Conservation (phyloP, 2,113 vertebrate species). For the human region DNA sequence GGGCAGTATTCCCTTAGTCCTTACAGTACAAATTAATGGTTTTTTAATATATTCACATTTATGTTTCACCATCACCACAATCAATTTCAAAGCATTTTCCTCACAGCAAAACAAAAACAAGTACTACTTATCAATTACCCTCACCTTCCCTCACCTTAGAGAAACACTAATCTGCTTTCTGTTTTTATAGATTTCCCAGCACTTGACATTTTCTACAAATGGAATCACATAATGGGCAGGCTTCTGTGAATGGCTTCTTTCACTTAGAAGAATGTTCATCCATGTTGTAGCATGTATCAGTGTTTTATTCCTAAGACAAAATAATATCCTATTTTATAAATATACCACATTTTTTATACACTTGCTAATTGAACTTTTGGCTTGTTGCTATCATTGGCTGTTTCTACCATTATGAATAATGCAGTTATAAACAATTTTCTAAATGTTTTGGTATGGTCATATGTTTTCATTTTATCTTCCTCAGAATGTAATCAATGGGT, state of each 20-base stretch:
- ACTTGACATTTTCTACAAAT: not conserved
- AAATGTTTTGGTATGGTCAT: too few species aligned
- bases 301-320: too few species aligned
- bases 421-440: not conserved
- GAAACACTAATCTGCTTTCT: not conserved
- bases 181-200: not conserved
- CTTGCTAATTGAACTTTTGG: not conserved
- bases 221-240: too few species aligned
- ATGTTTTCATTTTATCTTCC: too few species aligned
- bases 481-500: too few species aligned
- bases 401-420: not conserved
- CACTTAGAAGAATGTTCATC: too few species aligned
- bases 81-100: not conserved
- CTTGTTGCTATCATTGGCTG: too few species aligned
- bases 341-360: not conserved
- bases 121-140: not conserved
- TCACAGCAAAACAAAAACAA: not conserved
- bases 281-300: too few species aligned
- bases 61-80: not conserved
- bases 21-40: not conserved
- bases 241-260: too few species aligned
- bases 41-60: not conserved
- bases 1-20: not conserved
- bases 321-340: not conserved
- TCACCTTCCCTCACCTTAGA: not conserved